These are phyloP conservation scores for Aleiodes alternator DNA, from an alignment of 2,888 invertebrate species.

Conservation along the genomic window DNA sequence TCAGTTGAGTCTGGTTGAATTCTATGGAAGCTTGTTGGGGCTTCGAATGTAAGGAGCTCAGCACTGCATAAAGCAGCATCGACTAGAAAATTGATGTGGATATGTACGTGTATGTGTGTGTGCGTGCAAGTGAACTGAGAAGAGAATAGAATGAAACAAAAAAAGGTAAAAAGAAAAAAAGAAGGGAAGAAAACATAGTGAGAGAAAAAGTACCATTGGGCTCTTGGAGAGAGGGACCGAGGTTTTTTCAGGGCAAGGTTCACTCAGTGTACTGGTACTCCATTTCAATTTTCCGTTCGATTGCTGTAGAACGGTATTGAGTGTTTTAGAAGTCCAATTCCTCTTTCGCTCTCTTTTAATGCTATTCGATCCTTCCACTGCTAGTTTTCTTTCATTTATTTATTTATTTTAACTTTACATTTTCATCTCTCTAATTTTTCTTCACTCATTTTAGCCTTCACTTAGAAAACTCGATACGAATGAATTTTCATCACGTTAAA, in stretches of 20 bases:
- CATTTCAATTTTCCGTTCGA: constrained; percentile 40
- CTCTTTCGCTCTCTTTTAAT: constrained; percentile 23
- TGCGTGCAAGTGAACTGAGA: background rate
- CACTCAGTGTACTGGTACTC: constrained; percentile 1
- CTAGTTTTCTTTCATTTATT: constrained; percentile 29
- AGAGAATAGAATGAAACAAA: constrained; percentile 20
- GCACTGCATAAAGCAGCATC: constrained; percentile 23
- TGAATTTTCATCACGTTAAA: constrained; percentile 1
- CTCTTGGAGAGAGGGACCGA: too few species aligned
- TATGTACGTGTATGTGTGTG: constrained; percentile 48
- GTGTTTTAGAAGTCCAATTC: constrained; percentile 35
- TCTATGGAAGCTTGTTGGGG: constrained; percentile 39
- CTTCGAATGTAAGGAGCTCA: too few species aligned
- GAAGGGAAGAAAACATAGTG: constrained; percentile 6
- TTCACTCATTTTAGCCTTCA: background rate
- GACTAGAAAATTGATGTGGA: constrained; percentile 9
- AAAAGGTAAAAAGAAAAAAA: constrained; percentile 26
- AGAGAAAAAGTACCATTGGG: constrained; percentile 15
- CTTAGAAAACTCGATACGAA: background rate
- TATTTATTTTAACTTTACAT: constrained; percentile 1
- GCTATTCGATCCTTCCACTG: constrained; percentile 21
- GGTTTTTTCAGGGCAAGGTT: constrained; percentile 15
- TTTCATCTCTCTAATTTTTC: constrained; percentile 1
- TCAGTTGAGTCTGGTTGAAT: constrained; percentile 44
- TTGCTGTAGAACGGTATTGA: constrained; percentile 44